Percentiles rank a stretch among this genome's conserved stretches.
Evolutionary conservation across 2,113 vertebrate species (phyloP).

Genomic region (Micronisus gabar): DNA sequence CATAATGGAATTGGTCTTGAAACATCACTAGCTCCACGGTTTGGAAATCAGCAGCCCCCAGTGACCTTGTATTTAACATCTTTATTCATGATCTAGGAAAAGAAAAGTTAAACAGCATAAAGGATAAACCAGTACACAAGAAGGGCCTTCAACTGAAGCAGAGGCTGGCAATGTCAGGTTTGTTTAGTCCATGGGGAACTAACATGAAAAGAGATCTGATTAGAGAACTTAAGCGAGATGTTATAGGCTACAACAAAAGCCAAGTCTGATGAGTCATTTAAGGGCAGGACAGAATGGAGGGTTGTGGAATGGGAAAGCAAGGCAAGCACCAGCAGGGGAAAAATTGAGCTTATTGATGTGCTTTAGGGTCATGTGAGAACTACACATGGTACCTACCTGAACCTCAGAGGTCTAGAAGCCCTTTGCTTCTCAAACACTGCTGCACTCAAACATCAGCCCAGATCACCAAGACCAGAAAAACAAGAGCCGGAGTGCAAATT

Average conservation of each 20-base stretch:
- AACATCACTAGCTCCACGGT: not conserved
- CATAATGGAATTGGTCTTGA: slow-evolving; percentile 31
- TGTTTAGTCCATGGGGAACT: not conserved
- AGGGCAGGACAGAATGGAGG: not conserved
- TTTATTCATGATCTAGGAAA: not conserved
- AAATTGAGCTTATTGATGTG: not conserved
- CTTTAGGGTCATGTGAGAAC: not conserved
- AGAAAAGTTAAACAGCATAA: not conserved
- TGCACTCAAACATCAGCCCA: not conserved
- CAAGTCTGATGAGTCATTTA: not conserved
- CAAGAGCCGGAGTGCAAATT: not conserved
- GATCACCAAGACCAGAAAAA: not conserved
- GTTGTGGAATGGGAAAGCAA: not conserved
- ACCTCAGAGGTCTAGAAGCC: not conserved
- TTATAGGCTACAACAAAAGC: not conserved
- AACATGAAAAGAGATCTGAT: not conserved
- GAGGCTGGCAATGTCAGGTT: not conserved
- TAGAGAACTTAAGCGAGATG: not conserved
- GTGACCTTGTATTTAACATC: not conserved
- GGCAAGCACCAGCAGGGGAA: not conserved
- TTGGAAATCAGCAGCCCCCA: not conserved
- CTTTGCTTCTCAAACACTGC: not conserved
- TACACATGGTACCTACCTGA: not conserved
- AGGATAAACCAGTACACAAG: not conserved
- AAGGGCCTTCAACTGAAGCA: not conserved